Percentiles rank a stretch among this genome's conserved stretches.
phyloP scores from a whole-genome alignment of 2,888 invertebrate species.

The Epirrhoe alternata region DNA sequence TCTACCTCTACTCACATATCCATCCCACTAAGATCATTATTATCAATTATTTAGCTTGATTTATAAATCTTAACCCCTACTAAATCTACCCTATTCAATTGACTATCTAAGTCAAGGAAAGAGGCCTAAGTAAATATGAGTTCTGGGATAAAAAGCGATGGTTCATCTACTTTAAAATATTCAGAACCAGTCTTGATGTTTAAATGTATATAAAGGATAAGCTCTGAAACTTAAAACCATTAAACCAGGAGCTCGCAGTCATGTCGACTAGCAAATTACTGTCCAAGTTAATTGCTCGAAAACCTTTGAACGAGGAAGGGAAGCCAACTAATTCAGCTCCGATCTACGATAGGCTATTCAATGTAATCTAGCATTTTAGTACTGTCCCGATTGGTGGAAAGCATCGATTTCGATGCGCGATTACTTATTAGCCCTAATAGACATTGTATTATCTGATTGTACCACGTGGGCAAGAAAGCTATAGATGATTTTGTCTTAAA shows the following conservation, averaged over 20 bases:
- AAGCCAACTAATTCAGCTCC: constrained; percentile 27
- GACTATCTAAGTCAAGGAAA: no score
- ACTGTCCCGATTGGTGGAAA: constrained; percentile 26
- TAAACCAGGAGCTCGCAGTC: constrained; percentile 7
- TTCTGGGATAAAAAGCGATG: no score
- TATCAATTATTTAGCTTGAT: no score
- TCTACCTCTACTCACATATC: no score
- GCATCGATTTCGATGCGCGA: constrained; percentile 18
- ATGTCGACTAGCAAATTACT: constrained; percentile 19
- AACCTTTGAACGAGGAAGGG: constrained; percentile 35
- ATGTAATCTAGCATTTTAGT: constrained; percentile 30
- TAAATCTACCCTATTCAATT: no score
- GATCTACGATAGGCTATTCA: constrained; percentile 28
- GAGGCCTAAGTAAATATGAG: no score
- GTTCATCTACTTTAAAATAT: no score
- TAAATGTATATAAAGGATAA: not conserved
- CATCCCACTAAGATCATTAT: no score
- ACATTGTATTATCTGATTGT: not conserved
- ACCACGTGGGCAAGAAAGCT: no score
- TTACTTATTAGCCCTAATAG: constrained; percentile 5
- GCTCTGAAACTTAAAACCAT: not conserved
- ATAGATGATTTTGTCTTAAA: no score
- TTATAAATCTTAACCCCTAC: no score
- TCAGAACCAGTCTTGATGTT: not conserved
- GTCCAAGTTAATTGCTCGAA: constrained; percentile 29